These are phyloP conservation scores for Escarpia spicata DNA, from an alignment of 2,888 invertebrate species.

Conservation along the genomic window DNA sequence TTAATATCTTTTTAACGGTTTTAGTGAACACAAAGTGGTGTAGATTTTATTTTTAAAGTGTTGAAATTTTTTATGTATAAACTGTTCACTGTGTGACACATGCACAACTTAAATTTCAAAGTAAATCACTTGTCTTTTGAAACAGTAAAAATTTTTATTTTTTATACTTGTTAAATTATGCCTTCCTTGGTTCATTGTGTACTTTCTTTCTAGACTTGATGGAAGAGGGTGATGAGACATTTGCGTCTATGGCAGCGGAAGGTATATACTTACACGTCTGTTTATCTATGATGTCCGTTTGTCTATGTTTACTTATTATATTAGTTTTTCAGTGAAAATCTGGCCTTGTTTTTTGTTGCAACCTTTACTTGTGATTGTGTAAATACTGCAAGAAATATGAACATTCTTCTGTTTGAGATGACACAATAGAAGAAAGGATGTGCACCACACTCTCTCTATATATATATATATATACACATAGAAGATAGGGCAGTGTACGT, in stretches of 20 bases:
- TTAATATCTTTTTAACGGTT: too few species aligned
- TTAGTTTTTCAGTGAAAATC: neutral
- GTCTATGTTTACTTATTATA: neutral
- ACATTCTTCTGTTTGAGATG: neutral
- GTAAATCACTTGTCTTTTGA: neutral
- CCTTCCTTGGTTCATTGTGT: too few species aligned
- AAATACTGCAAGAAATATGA: neutral
- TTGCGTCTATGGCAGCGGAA: slow-evolving; percentile 4
- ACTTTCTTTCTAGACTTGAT: neutral
- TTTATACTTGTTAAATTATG: neutral
- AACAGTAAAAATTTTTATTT: neutral
- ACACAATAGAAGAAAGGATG: neutral
- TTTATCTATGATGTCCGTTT: neutral
- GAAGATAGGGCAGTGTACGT: neutral
- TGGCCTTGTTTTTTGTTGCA: neutral
- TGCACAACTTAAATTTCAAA: too few species aligned
- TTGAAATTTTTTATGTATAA: too few species aligned
- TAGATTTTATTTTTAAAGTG: too few species aligned
- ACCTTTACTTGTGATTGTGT: neutral
- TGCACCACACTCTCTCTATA: neutral
- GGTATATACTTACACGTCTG: neutral
- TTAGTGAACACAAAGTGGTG: too few species aligned
- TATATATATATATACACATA: neutral
- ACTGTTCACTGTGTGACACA: too few species aligned
- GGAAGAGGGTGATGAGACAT: neutral